Base-by-base conservation (phyloP, 2,113 vertebrate genomes). In the Thalassoma bifasciatum region DNA sequence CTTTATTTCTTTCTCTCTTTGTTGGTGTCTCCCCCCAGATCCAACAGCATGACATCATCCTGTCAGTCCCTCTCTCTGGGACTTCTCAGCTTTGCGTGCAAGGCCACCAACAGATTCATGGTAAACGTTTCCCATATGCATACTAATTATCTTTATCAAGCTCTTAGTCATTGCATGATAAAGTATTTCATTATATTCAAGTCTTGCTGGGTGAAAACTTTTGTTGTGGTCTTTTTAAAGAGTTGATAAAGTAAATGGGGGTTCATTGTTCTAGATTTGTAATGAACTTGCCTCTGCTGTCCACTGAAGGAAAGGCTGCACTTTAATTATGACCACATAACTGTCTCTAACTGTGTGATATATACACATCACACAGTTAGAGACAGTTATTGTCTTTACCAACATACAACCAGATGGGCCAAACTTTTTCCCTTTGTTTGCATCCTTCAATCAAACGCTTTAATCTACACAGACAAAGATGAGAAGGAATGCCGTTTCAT, bases 11-110 rank as follows among this genome's bases (percentile, higher is more conserved):
- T n/a, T n/a, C 37, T 78, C 71, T 84, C 79, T 82, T 63, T 88
- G 86, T 80, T 77, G 80, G 87, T 75, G 86, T 85, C 68, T 69
- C 73, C 76, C 65, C 26, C 46, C 8, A 49, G 81, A 80, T 82
- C 82, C 90, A 83, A 71, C 9, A 81, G 69, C 77, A 89, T 92
- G 89, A 91, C 87, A 81, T 92, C 87, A 91, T 83, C 24, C 63
- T 44, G 71, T 80, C 66, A 72, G 42, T 67, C 49, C 64, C 64
- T 53, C 17, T 37, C 53, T 83, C 77, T 83, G 62, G 82, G 54
- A 82, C 68, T 81, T 66, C 76, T 85, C 67, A 75, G 60, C 66
- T 76, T 59, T 53, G 50, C 60, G 47, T 83, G 82, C 83, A 83
- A 77, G 84, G 82, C 84, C 81, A 89, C 89, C 80, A 88, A 88